A percentile compares a stretch with the other conserved stretches of the same genome.
These are phyloP conservation scores for Gallinago nigripennis DNA, from an alignment of 2,797 vertebrate species.

Conservation along the genomic window DNA sequence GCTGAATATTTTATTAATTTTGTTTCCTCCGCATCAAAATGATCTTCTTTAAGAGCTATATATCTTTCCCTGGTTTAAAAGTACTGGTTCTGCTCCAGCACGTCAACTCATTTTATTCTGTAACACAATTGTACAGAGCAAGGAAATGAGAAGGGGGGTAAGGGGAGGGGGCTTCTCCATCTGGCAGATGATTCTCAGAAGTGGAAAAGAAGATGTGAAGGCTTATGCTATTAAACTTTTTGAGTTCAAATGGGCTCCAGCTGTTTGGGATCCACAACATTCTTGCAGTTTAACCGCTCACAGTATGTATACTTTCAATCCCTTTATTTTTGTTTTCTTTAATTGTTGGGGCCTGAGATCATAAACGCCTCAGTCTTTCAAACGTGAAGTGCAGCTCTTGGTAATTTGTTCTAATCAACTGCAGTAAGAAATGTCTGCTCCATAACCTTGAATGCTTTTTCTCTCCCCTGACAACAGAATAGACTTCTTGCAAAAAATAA, in stretches of 20 bases:
- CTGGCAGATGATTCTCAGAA: conserved; percentile 41
- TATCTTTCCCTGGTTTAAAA: neutral
- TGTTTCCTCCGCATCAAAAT: neutral
- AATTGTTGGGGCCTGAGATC: conserved; percentile 18
- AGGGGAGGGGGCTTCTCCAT: conserved; percentile 1
- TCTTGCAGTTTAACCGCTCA: conserved; percentile 14
- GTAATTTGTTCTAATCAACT: conserved; percentile 60
- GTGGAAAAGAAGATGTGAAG: conserved; percentile 55
- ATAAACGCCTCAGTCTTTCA: conserved; percentile 34
- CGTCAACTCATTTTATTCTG: neutral
- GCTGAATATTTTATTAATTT: neutral
- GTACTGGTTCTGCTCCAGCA: neutral
- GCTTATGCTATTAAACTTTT: conserved; percentile 53
- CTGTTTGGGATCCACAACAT: conserved; percentile 6
- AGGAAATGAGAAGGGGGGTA: neutral
- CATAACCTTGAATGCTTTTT: conserved; percentile 46
- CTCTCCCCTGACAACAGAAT: conserved; percentile 64
- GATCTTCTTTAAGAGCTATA: neutral
- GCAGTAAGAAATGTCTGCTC: conserved; percentile 53
- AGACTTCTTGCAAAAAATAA: conserved; percentile 47
- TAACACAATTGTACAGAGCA: neutral
- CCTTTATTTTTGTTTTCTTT: conserved; percentile 44
- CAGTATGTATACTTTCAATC: conserved; percentile 17
- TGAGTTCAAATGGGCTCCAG: conserved; percentile 53
- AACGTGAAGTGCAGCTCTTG: conserved; percentile 24